phyloP scores from a whole-genome alignment of 2,888 invertebrate species.

The Dynastes tityus region DNA sequence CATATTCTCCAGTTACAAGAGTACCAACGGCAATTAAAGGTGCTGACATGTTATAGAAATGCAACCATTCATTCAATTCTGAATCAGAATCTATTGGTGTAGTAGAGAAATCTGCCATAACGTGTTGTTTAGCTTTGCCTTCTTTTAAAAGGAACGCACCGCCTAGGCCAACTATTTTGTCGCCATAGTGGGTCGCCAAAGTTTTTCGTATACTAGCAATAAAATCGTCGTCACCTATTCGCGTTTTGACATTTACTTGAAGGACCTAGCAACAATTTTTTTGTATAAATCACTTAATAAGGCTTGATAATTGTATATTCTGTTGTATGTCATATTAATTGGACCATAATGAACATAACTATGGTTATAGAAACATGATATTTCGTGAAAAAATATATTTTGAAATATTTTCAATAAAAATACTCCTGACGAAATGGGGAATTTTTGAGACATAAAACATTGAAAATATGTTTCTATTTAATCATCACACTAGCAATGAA shows the following conservation, averaged over 20 bases:
- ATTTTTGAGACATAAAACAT: too few species aligned
- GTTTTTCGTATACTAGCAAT: conserved; percentile 85
- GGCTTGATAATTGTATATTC: too few species aligned
- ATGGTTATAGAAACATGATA: too few species aligned
- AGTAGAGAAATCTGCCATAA: conserved; percentile 95
- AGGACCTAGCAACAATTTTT: conserved; percentile 73
- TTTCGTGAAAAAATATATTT: too few species aligned
- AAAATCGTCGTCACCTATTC: conserved; percentile 84
- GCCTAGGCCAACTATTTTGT: conserved; percentile 87
- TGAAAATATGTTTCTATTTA: too few species aligned
- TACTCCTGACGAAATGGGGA: too few species aligned
- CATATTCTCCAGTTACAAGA: conserved; percentile 88
- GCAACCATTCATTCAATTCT: conserved; percentile 90
- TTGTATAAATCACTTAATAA: conserved; percentile 13
- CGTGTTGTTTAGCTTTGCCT: conserved; percentile 91
- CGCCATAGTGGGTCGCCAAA: conserved; percentile 78
- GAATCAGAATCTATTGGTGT: conserved; percentile 81
- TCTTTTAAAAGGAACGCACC: conserved; percentile 89
- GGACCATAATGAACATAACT: too few species aligned
- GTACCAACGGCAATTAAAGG: conserved; percentile 92
- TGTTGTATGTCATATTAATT: too few species aligned
- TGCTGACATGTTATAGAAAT: conserved; percentile 92
- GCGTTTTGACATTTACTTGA: conserved; percentile 82
- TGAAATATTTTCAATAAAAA: too few species aligned
- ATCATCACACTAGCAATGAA: too few species aligned